Percentiles rank a stretch among this genome's conserved stretches.
phyloP scores from a whole-genome alignment of 37 sponge, comb jelly and placozoan genomes.

The Oscarella lobularis region DNA sequence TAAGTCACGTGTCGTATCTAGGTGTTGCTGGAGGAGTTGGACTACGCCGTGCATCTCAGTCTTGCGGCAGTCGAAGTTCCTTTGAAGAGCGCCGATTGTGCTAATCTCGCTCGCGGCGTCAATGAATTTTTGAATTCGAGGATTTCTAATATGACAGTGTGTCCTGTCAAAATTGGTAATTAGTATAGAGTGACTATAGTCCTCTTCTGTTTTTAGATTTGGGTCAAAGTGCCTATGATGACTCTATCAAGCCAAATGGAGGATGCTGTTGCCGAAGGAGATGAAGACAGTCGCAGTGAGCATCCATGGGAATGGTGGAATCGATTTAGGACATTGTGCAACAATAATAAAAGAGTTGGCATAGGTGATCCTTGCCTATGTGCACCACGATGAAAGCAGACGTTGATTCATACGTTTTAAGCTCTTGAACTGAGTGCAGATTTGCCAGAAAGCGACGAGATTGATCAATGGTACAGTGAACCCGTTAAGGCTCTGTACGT shows the following conservation, averaged over 20 bases:
- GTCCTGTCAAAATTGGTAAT: no score
- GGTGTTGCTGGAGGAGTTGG: background rate
- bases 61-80: background rate
- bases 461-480: conserved; percentile 76
- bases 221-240: no score
- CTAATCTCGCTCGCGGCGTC: conserved; percentile 2
- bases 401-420: background rate
- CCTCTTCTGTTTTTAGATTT: no score
- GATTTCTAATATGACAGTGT: conserved; percentile 4
- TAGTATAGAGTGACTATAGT: no score
- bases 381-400: background rate
- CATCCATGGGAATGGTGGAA: conserved; percentile 94
- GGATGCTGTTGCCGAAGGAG: background rate
- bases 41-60: conserved; percentile 2
- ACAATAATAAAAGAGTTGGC: conserved; percentile 22
- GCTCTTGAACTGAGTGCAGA: conserved; percentile 38
- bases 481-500: conserved; percentile 57
- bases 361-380: conserved; percentile 33
- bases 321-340: conserved; percentile 51
- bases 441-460: conserved; percentile 9
- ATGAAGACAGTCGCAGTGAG: conserved; percentile 1
- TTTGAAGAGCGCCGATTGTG: background rate
- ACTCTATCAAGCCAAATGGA: no score
- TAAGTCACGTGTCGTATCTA: background rate
- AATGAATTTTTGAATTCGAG: background rate